Conservation (phyloP, 1,140 invertebrate genomes). For the Metopolophium dirhodum region DNA sequence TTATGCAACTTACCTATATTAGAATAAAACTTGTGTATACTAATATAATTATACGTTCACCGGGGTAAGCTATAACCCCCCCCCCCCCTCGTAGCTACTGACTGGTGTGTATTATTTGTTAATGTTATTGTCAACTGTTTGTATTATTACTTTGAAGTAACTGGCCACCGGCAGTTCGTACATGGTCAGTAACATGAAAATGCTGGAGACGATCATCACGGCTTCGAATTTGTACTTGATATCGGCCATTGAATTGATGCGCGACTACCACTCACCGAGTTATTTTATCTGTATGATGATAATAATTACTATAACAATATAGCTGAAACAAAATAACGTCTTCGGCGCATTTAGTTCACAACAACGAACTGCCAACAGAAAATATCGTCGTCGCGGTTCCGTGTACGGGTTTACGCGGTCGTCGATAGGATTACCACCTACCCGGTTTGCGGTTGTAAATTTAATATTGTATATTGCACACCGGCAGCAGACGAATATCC, state of each 20-base stretch:
- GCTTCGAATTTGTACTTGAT: constrained; percentile 22
- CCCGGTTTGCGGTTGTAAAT: neutral
- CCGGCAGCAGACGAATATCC: neutral
- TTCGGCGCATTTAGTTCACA: neutral
- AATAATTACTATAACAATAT: neutral
- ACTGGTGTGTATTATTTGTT: neutral
- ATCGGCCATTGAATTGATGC: neutral
- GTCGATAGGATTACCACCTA: neutral
- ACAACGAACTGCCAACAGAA: neutral
- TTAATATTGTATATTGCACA: neutral
- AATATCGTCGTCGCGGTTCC: neutral
- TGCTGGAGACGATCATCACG: neutral
- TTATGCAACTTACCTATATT: too few relatives aligned
- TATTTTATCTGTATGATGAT: neutral
- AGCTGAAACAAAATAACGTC: neutral
- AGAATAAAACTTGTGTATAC: too few relatives aligned
- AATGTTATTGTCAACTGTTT: neutral
- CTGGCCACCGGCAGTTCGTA: constrained; percentile 9
- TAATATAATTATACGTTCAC: too few relatives aligned
- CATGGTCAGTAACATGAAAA: constrained; percentile 29
- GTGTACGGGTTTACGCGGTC: neutral
- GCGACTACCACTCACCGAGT: neutral
- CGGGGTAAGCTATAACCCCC: too few relatives aligned
- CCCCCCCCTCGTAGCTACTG: neutral
- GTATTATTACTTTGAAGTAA: constrained; percentile 39